Conservation (phyloP, 2,113 vertebrate genomes). For the Turdus rufiventris region DNA sequence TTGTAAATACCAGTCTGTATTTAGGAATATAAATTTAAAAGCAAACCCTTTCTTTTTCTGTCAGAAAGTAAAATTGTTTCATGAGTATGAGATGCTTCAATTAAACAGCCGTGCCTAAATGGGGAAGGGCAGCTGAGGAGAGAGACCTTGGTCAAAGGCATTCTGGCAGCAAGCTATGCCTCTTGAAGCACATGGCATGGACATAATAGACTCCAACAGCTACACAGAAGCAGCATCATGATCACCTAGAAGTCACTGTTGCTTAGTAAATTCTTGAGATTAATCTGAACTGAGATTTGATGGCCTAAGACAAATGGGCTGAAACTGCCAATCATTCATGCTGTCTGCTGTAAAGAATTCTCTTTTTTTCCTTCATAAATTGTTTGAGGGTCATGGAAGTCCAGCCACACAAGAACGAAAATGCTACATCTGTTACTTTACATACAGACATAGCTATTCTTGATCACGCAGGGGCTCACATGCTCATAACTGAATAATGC, state of each 20-base stretch:
- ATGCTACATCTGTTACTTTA: background rate
- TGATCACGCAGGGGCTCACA: background rate
- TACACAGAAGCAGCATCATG: background rate
- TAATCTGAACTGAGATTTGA: background rate
- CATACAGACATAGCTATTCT: background rate
- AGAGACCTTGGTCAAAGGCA: background rate
- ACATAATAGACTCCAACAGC: background rate
- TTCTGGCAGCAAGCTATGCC: background rate
- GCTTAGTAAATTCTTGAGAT: background rate
- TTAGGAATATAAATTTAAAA: background rate
- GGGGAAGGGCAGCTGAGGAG: background rate
- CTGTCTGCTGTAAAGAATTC: background rate
- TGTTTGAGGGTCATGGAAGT: background rate
- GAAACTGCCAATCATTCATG: background rate
- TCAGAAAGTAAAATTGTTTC: background rate
- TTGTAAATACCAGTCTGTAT: background rate
- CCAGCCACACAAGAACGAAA: background rate
- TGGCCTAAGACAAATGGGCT: background rate
- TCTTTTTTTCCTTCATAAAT: background rate
- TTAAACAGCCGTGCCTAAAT: background rate
- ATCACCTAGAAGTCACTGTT: background rate
- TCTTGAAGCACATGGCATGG: background rate
- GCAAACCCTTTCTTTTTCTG: background rate
- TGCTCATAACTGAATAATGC: background rate
- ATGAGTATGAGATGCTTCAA: background rate